Base-by-base conservation (phyloP, 2,888 invertebrate species). In the Drosophila sordidula region DNA sequence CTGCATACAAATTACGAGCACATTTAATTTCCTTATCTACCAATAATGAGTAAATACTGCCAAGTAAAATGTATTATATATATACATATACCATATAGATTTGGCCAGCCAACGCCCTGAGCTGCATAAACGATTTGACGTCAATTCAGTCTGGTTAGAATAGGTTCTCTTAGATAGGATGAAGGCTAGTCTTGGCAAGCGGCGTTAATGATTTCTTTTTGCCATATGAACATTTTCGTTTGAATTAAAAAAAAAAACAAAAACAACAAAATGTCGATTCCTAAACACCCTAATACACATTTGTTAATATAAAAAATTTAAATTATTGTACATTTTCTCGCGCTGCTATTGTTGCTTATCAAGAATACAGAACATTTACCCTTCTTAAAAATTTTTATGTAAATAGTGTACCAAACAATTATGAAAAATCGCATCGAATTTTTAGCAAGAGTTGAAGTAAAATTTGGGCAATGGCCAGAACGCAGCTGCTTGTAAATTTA, bases 61-160 rank as follows among this genome's bases (percentile, higher is more conserved):
- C 38, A 56, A 36, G 41, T 45, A 73, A 73, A 45, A 46, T 61
- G 61, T 36, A 44, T 50, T 25, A 46, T 32, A 71, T 42, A 45
- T 16, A 38, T 47, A 32, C 32, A n/a, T 52, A 54, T 16, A 11
- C 32, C 32, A 32, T 32, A 11, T 11, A 32, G 42, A 63, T 46
- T 55, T 50, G 57, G 54, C 51, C 62, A 57, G 71, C 47, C 55
- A 42, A 66, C 47, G 62, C 52, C 52, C 70, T 86, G 78, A 78
- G 74, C 75, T 85, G 80, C 83, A 88, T 83, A 70, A 76, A 61
- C 70, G 80, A 85, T 83, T 83, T 88, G 87, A 88, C 89, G 86
- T 85, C 87, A 85, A 75, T 65, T 36, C 34, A 32, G 14, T 12
- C 39, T 1, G 22, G 16, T 36, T 39, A 32, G 18, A 50, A 69